Evolutionary conservation across 92 coral and sea anemone genomes (phyloP).

Genomic region (Heliopora coerulea): DNA sequence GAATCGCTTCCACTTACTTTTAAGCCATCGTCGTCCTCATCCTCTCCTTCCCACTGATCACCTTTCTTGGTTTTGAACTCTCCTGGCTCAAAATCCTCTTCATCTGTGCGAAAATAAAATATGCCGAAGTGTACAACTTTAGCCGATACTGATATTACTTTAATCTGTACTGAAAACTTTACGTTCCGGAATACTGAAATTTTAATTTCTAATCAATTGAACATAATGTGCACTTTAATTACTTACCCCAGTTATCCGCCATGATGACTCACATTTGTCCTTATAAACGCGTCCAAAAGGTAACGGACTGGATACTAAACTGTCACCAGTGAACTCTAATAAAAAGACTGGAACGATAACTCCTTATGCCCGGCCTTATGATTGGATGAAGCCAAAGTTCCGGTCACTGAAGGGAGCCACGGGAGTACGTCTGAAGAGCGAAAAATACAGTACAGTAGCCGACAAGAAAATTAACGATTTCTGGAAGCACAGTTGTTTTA

Average conservation of each 20-base stretch:
- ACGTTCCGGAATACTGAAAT: neutral
- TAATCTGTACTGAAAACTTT: neutral
- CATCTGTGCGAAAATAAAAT: constrained; percentile 59
- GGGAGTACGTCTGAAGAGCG: too few relatives aligned
- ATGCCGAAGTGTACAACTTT: neutral
- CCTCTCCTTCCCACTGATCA: constrained; percentile 98
- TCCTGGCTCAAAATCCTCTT: constrained; percentile 84
- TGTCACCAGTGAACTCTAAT: too few relatives aligned
- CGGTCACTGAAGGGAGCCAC: too few relatives aligned
- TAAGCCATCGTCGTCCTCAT: constrained; percentile 86
- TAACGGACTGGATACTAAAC: too few relatives aligned
- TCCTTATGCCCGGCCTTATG: too few relatives aligned
- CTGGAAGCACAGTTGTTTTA: too few relatives aligned
- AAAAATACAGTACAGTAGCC: too few relatives aligned
- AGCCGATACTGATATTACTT: neutral
- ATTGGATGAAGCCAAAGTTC: too few relatives aligned
- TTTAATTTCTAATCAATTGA: neutral
- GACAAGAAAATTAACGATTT: too few relatives aligned
- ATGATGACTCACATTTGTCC: constrained; percentile 30
- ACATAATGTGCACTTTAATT: neutral
- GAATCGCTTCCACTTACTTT: constrained; percentile 55
- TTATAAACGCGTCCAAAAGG: too few relatives aligned
- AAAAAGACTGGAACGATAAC: too few relatives aligned
- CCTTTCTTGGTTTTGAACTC: constrained; percentile 57
- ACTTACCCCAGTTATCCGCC: constrained; percentile 34